Conservation (phyloP, 1,140 invertebrate species). For the Euwallacea fornicatus region DNA sequence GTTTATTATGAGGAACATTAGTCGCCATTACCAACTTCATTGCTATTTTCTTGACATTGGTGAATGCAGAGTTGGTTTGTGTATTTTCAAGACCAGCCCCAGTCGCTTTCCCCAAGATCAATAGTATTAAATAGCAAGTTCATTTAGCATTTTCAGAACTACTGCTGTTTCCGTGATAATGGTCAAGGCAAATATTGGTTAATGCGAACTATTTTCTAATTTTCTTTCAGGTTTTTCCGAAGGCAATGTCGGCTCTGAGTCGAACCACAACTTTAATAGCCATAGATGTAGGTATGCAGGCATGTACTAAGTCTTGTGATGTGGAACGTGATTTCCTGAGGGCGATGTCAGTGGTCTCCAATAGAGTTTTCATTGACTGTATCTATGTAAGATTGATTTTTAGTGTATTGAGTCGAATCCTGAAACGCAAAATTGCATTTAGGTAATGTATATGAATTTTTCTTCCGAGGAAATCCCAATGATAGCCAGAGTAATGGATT, state of each 20-base stretch:
- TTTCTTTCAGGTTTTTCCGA: slow-evolving; percentile 18
- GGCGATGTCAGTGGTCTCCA: slow-evolving; percentile 21
- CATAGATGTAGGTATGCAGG: slow-evolving; percentile 52
- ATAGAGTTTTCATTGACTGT: slow-evolving; percentile 37
- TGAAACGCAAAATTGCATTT: not conserved
- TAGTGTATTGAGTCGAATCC: not conserved
- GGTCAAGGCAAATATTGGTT: not conserved
- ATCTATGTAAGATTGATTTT: slow-evolving; percentile 32
- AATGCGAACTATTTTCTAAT: not conserved
- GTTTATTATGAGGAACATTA: no score
- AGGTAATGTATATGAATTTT: slow-evolving; percentile 35
- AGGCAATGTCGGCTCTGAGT: slow-evolving; percentile 45
- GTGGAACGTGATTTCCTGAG: slow-evolving; percentile 23
- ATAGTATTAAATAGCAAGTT: no score
- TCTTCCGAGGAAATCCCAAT: slow-evolving; percentile 30
- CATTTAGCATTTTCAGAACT: no score
- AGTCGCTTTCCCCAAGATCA: no score
- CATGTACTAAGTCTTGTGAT: slow-evolving; percentile 1
- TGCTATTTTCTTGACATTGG: no score
- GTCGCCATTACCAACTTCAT: no score
- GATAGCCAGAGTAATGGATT: slow-evolving; percentile 49
- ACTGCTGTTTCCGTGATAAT: no score
- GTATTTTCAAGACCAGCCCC: no score
- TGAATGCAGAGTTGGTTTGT: no score
- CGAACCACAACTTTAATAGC: slow-evolving; percentile 46